Conservation (phyloP, 2,888 invertebrate genomes). For the Folsomia candida region DNA sequence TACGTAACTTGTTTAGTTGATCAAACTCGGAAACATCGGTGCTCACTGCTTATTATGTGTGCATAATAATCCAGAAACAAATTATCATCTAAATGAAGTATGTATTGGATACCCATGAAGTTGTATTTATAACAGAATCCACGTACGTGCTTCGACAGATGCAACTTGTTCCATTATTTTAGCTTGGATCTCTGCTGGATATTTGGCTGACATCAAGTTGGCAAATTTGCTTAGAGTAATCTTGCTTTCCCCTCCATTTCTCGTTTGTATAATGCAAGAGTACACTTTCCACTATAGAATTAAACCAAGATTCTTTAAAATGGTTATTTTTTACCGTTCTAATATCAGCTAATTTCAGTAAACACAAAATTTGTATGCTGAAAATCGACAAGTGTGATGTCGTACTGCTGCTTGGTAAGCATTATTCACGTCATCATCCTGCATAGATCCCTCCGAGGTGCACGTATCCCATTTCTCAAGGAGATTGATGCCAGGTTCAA, state of each 20-base stretch:
- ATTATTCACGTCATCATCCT: slow-evolving; percentile 8
- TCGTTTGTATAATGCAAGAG: slow-evolving; percentile 26
- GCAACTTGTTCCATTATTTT: slow-evolving; percentile 22
- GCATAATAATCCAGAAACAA: background rate
- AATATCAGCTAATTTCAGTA: background rate
- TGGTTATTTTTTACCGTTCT: background rate
- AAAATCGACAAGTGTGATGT: too few relatives aligned
- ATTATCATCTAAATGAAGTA: background rate
- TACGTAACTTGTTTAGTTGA: slow-evolving; percentile 29
- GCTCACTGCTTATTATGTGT: background rate
- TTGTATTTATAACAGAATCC: background rate
- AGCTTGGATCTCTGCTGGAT: slow-evolving; percentile 26
- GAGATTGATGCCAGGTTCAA: slow-evolving; percentile 26
- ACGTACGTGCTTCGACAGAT: background rate
- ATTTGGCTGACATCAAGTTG: slow-evolving; percentile 24
- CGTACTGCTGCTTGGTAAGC: too few relatives aligned
- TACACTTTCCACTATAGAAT: slow-evolving; percentile 33
- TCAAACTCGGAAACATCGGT: slow-evolving; percentile 8
- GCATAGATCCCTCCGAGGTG: background rate
- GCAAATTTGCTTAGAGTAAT: slow-evolving; percentile 30
- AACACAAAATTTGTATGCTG: too few relatives aligned
- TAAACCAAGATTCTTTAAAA: background rate
- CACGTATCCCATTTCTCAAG: slow-evolving; percentile 15
- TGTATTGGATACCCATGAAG: too few relatives aligned
- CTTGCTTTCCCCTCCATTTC: slow-evolving; percentile 1